Conservation (phyloP, 2,888 invertebrate genomes). For the Hemaris fuciformis region DNA sequence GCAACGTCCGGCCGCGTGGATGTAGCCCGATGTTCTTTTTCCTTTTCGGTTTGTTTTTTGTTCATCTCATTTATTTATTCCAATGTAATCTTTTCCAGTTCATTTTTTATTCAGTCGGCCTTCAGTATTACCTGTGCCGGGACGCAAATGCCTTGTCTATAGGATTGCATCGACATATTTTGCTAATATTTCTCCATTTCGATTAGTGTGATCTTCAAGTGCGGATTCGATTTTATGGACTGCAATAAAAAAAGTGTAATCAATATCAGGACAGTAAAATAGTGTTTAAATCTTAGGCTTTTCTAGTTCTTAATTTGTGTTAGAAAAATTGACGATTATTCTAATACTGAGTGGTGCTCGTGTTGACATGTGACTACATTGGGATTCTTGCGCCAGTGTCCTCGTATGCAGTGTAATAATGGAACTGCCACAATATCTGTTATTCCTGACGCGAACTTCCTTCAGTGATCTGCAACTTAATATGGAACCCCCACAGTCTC, state of each 20-base stretch:
- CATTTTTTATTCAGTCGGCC: conserved; percentile 82
- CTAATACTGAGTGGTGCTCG: conserved; percentile 25
- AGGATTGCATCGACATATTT: conserved; percentile 38
- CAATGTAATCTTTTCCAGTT: conserved; percentile 82
- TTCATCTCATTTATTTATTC: conserved; percentile 83
- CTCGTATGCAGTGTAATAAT: conserved; percentile 62
- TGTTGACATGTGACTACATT: conserved; percentile 37
- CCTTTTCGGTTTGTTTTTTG: conserved; percentile 77
- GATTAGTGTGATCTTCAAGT: too few species aligned
- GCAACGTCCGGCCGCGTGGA: conserved; percentile 81
- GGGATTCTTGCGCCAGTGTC: conserved; percentile 27
- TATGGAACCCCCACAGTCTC: conserved; percentile 78
- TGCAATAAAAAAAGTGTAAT: too few species aligned
- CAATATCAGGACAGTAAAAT: too few species aligned
- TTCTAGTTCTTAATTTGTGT: neutral
- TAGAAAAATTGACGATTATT: neutral
- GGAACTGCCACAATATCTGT: conserved; percentile 73
- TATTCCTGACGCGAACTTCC: conserved; percentile 68
- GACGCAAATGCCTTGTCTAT: conserved; percentile 67
- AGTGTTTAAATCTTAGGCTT: too few species aligned
- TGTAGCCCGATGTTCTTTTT: conserved; percentile 78
- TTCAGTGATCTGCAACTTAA: conserved; percentile 57
- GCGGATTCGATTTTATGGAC: too few species aligned
- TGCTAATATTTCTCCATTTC: neutral
- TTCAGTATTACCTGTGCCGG: conserved; percentile 79